A percentile compares a stretch with the other conserved stretches of the same genome.
Conservation (phyloP, 1,140 invertebrate species). For the Heterodera carotae region DNA sequence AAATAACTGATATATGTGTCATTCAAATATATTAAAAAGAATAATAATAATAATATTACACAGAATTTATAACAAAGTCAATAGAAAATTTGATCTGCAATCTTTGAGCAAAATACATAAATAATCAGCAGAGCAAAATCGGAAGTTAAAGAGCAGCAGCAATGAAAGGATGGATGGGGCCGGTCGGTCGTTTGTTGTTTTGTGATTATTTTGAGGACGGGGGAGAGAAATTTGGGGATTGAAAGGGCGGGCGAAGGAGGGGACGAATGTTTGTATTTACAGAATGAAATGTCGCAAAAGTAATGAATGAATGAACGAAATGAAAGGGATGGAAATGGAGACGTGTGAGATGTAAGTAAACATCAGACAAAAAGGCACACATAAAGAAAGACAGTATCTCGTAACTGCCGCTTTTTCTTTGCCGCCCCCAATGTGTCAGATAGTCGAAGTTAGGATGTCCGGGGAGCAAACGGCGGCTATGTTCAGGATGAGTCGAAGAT, state of each 20-base stretch:
- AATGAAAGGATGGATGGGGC: background rate
- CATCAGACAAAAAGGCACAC: background rate
- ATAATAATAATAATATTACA: background rate
- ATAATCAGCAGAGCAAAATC: background rate
- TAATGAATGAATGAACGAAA: too few species aligned
- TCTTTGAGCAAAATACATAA: background rate
- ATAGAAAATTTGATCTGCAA: background rate
- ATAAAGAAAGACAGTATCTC: background rate
- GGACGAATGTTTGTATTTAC: background rate
- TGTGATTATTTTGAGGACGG: background rate
- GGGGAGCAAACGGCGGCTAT: slow-evolving; percentile 59
- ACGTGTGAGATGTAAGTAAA: too few species aligned
- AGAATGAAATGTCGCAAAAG: background rate
- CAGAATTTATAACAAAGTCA: background rate
- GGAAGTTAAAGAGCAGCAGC: background rate
- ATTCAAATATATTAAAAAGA: background rate
- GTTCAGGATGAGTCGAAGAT: slow-evolving; percentile 56
- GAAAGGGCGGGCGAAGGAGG: background rate
- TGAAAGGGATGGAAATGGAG: too few species aligned
- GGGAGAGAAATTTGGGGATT: background rate
- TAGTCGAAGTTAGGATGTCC: slow-evolving; percentile 30
- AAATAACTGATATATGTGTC: too few species aligned
- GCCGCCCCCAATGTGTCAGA: background rate
- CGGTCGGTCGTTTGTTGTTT: background rate
- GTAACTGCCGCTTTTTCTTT: background rate